Percentiles rank a stretch among this genome's conserved stretches.
phyloP scores from a whole-genome alignment of 1,140 invertebrate species.

The Drosophila mojavensis region DNA sequence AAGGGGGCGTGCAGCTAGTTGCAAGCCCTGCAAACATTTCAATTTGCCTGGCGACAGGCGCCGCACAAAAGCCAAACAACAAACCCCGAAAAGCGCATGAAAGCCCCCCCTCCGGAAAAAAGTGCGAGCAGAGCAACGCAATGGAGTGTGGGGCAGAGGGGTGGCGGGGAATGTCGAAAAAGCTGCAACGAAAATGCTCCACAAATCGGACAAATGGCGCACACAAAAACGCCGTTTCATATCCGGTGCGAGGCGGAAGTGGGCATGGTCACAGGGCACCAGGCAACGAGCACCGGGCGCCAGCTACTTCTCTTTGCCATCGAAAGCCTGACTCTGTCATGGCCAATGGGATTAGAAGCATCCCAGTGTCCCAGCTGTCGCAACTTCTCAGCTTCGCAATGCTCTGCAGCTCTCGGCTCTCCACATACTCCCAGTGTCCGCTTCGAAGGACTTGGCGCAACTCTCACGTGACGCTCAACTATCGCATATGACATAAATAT shows the following conservation, averaged over 20 bases:
- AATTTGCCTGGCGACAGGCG: conserved; percentile 72
- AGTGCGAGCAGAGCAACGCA: neutral
- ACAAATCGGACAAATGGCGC: conserved; percentile 76
- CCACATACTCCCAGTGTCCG: neutral
- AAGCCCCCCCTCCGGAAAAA: neutral
- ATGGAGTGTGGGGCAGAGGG: neutral
- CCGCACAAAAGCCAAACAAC: conserved; percentile 76
- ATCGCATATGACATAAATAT: neutral
- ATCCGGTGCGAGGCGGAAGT: conserved; percentile 73
- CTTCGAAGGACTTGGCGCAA: neutral
- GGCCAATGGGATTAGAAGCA: conserved; percentile 44
- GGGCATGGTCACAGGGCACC: conserved; percentile 11
- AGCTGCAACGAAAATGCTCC: conserved; percentile 67
- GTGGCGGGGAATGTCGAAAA: conserved; percentile 6
- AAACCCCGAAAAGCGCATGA: conserved; percentile 38
- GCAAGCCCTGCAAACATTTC: conserved; percentile 74
- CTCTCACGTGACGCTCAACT: neutral
- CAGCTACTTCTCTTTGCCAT: conserved; percentile 41
- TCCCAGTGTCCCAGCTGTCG: conserved; percentile 3
- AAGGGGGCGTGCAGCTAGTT: conserved; percentile 4
- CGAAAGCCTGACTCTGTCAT: conserved; percentile 60
- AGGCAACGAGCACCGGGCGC: conserved; percentile 20
- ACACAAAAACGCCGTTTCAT: conserved; percentile 67
- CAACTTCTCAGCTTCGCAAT: conserved; percentile 2
- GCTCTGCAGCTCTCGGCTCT: neutral